phyloP scores from a whole-genome alignment of 2,797 vertebrate species.

The Halcyon chelicuti region DNA sequence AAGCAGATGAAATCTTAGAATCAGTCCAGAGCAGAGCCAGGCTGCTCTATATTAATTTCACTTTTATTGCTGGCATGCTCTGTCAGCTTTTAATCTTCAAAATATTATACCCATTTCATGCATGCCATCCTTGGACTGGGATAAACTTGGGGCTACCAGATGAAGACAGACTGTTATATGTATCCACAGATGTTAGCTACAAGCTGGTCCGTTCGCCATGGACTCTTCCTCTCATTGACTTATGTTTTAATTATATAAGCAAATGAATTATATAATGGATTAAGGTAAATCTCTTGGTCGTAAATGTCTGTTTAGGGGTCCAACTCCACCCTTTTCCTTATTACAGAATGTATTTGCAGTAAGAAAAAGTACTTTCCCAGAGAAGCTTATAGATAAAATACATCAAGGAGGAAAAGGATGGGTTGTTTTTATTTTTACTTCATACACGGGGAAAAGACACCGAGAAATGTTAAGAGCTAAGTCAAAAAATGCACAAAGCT shows the following conservation, averaged over 20 bases:
- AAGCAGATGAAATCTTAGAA: neutral
- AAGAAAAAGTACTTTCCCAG: neutral
- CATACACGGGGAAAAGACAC: neutral
- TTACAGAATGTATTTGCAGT: neutral
- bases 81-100: neutral
- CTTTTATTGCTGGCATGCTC: neutral
- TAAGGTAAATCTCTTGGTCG: neutral
- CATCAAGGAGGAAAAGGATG: neutral
- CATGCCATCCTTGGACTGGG: neutral
- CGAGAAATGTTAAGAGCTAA: neutral
- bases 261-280: neutral
- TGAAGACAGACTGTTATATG: neutral
- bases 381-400: neutral
- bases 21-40: neutral
- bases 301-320: neutral
- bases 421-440: fast-evolving
- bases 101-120: neutral
- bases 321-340: neutral
- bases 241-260: neutral
- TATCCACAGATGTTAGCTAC: neutral
- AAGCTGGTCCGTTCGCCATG: neutral
- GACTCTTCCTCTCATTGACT: neutral
- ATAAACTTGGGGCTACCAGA: neutral
- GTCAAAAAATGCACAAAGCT: neutral
- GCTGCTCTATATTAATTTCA: neutral